A percentile compares a stretch with the other conserved stretches of the same genome.
Evolutionary conservation across 2,888 invertebrate genomes (phyloP).

Genomic region (Pecten maximus): DNA sequence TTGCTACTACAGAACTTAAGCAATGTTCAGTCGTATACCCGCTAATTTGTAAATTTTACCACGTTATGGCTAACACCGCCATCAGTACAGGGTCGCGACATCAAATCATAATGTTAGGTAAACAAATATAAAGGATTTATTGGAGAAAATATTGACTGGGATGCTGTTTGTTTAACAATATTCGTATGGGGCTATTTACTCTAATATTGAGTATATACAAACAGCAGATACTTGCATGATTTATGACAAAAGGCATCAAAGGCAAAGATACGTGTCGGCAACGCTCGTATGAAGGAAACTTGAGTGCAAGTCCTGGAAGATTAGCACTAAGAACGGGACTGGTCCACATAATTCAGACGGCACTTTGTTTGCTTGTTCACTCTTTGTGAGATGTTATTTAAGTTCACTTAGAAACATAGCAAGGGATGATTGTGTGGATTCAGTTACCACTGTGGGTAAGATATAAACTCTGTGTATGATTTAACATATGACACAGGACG

Average conservation of each 20-base stretch:
- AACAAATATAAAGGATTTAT: background rate
- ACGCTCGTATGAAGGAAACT: background rate
- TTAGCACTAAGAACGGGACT: background rate
- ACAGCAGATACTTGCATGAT: background rate
- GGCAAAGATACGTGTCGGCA: background rate
- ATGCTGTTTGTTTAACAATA: conserved; percentile 33
- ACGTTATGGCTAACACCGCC: background rate
- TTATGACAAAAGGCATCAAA: background rate
- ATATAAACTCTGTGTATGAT: background rate
- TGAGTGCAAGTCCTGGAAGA: background rate
- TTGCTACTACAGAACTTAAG: background rate
- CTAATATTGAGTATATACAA: background rate
- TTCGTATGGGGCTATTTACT: background rate
- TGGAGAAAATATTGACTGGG: conserved; percentile 19
- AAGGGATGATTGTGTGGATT: background rate
- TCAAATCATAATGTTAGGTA: background rate
- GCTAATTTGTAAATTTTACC: background rate
- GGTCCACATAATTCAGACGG: background rate
- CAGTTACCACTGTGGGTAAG: background rate
- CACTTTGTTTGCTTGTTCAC: background rate
- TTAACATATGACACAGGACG: background rate
- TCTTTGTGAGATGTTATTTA: background rate
- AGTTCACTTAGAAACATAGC: background rate
- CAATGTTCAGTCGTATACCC: background rate
- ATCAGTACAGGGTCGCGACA: background rate